Base-by-base conservation (phyloP, 2,797 vertebrate genomes). In the Microchirus variegatus region DNA sequence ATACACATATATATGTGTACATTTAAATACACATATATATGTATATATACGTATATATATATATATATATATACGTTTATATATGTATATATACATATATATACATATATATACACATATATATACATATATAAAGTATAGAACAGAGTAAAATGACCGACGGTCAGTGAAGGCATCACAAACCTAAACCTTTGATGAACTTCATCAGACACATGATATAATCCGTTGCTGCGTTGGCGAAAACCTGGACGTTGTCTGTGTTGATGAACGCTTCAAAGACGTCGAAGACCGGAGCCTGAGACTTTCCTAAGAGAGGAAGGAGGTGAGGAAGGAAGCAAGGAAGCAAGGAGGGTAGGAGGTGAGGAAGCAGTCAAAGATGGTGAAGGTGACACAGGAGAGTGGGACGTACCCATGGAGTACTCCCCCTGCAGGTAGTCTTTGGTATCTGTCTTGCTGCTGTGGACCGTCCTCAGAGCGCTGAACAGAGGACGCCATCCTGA, bases 121-220 rank as follows among this genome's bases (percentile, higher is more conserved):
- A n/a, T n/a, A n/a, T n/a, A n/a, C n/a, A n/a, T n/a, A n/a, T n/a
- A n/a, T n/a, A n/a, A n/a, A n/a, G n/a, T n/a, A n/a, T n/a, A n/a
- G n/a, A n/a, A n/a, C n/a, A n/a, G n/a, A n/a, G n/a, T n/a, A 17
- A 26, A 55, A 63, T 45, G 2, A 45, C 16, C 8, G 18, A 19
- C 5, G 13, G 0, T 41, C 11, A 12, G 0, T 41, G 41, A 16
- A n/a, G 42, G 15, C 42, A 16, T 7, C 42, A 8, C 2, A 1
- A 14, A 90, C 97, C 97, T 87, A 99, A 88, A 55, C 97, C 97
- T 88, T 99, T 99, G 78, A 99, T 95, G 73, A 99, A 99, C 88
- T 98, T 99, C 96, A 99, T 96, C 90, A 99, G 96, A 90, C 97
- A 99, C 95, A 98, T 96, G 91, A 99, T 97, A 89, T 98, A 99